Evolutionary conservation across 2,113 vertebrate species (phyloP), one percentile per base, ranked within the genome.

Genomic region (Osmerus eperlanus): DNA sequence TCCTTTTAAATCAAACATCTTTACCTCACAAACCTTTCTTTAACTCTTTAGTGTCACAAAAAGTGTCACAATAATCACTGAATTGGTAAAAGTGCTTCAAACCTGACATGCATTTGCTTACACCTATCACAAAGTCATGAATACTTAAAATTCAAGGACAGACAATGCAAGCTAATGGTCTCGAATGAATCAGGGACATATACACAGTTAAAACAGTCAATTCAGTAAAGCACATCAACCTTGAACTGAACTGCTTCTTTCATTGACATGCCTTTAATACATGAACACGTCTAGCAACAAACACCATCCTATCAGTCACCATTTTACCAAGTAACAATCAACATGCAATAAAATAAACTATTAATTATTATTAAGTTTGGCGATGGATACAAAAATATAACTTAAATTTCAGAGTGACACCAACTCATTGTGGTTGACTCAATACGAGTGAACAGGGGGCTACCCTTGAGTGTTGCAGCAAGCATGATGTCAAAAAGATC

Each of bases 371-470:
- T 62, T 28, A 3, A 29, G 23, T 60, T 47, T 1, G 7, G 41
- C 1, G 9, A 47, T 47, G 7, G 41, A 47, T 47, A 12, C 41
- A 47, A 47, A 47, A 47, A 47, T 47, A 12, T 47, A 11, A 47
- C 41, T 47, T 47, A 2, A 62, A 29, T 15, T 56, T 25, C 23
- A 23, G 14, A 11, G 23, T 3, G 58, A 14, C 19, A 61, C 59
- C 4, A 23, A 63, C 70, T 52, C 18, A 19, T 68, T 15, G 47
- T 76, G 28, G 14, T 18, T 15, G 56, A 76, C 15, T 76, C 66
- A 58, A 9, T 47, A 47, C 8, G 21, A 70, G 13, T 70, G 23
- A 2, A 0, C 32, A 4, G 11, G n/a, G 53, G 14, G 1, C 54
- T 0, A 32, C 41, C 41, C 61, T 55, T 19, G n/a, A 51, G n/a